These are phyloP conservation scores for Mycetomoellerius zeteki DNA, from an alignment of 1,140 invertebrate genomes.

Conservation along the genomic window DNA sequence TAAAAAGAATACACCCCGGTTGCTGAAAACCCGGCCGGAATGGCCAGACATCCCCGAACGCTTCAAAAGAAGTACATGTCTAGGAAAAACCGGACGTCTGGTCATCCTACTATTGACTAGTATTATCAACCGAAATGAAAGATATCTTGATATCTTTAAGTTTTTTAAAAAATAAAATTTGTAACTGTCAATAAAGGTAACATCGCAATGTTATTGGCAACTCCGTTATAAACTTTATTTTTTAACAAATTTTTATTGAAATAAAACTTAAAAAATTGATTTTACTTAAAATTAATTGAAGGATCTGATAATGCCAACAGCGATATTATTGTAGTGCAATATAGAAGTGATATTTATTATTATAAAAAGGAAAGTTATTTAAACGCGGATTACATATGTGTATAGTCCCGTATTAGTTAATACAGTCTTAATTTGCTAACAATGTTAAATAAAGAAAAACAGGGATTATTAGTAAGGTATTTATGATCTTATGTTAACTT, in stretches of 20 bases:
- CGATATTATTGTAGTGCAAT: neutral
- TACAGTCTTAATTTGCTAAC: neutral
- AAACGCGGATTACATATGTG: neutral
- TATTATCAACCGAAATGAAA: no score
- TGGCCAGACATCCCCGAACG: no score
- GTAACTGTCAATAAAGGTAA: neutral
- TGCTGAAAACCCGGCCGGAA: no score
- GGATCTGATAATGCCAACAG: neutral
- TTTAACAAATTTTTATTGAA: neutral
- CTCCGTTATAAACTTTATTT: neutral
- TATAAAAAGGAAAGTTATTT: neutral
- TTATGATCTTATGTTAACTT: neutral
- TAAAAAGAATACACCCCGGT: no score
- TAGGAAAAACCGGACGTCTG: no score
- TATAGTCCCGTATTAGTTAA: neutral
- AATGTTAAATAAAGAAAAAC: neutral
- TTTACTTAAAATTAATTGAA: neutral
- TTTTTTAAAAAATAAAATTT: neutral
- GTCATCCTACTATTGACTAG: no score
- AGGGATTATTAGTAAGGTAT: neutral
- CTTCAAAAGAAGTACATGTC: no score
- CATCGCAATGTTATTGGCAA: neutral
- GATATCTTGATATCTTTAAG: neutral
- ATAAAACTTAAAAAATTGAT: neutral
- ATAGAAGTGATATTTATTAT: neutral